Evolutionary conservation across 2,888 invertebrate genomes (phyloP), one percentile per base, ranked within the genome.

Genomic region (Zygogramma bicolorata): DNA sequence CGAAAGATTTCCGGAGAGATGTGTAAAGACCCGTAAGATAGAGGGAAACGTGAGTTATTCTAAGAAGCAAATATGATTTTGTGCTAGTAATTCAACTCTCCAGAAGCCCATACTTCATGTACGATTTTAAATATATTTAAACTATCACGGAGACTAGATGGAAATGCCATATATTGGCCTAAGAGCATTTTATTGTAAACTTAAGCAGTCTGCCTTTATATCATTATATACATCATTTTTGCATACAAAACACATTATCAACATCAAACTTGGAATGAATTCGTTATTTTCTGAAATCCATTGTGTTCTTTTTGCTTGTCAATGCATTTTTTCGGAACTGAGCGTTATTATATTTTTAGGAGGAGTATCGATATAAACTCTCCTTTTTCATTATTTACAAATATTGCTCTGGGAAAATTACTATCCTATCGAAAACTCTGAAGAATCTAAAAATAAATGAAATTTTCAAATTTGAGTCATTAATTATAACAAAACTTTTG

Each of bases 41-140:
- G 29, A 67, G 61, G 60, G 67, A 67, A 70, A 59, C 38, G 70
- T 70, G 70, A 70, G 61, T 73, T n/a, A 70, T 67, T 73, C 67
- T 73, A 73, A 62, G 15, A 63, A 73, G 67, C 72, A 61, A 49
- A 61, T 65, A 71, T 68, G 60, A 18, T 68, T 8, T 71, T 65
- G 61, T 74, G 65, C 61, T 71, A 63, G 10, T 63, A 46, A 25
- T 29, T 15, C 46, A 61, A 75, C 70, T 75, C 67, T 69, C 72
- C 70, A 63, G 65, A 70, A 72, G 60, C 66, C 46, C 65, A 38
- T 63, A 46, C 63, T 18, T 59, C 59, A 67, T 40, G 42, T 42
- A 67, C 10, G 42, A 63, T 49, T 46, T 63, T 63, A 40, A 34
- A 69, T 73, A 66, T 31, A 22, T 57, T 61, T 65, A 65, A 63